Evolutionary conservation across 1,140 invertebrate genomes (phyloP), one percentile per base, ranked within the genome.

Genomic region (Xylocopa sonorina): DNA sequence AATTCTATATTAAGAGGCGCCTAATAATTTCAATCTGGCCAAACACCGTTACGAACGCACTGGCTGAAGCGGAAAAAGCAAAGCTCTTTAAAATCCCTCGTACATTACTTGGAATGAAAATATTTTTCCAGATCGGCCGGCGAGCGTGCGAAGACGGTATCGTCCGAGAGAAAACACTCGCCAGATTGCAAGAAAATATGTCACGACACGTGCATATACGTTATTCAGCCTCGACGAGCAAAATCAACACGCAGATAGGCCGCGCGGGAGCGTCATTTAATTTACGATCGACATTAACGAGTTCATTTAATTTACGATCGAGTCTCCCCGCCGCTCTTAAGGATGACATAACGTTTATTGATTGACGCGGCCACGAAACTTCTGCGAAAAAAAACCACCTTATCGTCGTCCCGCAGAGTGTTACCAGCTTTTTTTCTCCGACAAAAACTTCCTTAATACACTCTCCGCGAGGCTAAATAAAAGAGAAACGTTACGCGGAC

Each of bases 361-460:
- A 78, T 79, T 69, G 55, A 68, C 53, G 7, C 16, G 0, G 1
- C 4, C 24, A 68, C 29, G 55, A 58, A 24, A 53, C 14, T 63
- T 83, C 64, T 67, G 34, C 81, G 60, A 9, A 62, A 66, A 38
- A 27, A 63, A 83, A 60, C 71, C 79, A 62, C 79, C 82, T 84
- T 83, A 84, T 79, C 68, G 41, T 57, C 6, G n/a, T n/a, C n/a
- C n/a, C n/a, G n/a, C n/a, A n/a, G n/a, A n/a, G n/a, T n/a, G n/a
- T n/a, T n/a, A n/a, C n/a, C n/a, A n/a, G n/a, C n/a, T n/a, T n/a
- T n/a, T n/a, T n/a, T n/a, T n/a, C n/a, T n/a, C n/a, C n/a, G n/a
- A n/a, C n/a, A n/a, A n/a, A n/a, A n/a, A n/a, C n/a, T n/a, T n/a
- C n/a, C n/a, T n/a, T n/a, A n/a, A n/a, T n/a, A n/a, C n/a, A n/a